Percentiles rank a stretch among this genome's conserved stretches.
Evolutionary conservation across 1,140 invertebrate genomes (phyloP).

Genomic region (Aphelinus atriplicis): DNA sequence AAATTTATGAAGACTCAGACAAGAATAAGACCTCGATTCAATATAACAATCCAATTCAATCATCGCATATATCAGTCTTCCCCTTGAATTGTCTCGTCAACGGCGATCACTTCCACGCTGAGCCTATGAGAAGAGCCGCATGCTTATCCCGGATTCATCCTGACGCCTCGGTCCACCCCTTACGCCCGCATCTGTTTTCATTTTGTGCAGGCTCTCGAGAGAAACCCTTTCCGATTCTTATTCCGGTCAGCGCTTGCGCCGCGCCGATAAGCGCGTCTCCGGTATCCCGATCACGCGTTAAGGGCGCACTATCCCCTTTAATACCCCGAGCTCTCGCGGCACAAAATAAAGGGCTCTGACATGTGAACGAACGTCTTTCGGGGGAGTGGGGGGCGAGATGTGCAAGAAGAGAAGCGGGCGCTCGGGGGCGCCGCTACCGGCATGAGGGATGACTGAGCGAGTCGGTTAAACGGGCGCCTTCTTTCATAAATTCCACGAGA

Average conservation of each 20-base stretch:
- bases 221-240: conserved; percentile 18
- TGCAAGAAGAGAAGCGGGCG: conserved; percentile 35
- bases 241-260: conserved; percentile 40
- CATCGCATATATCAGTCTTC: too few relatives aligned
- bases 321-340: conserved; percentile 55
- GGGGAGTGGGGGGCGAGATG: conserved; percentile 43
- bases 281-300: conserved; percentile 63
- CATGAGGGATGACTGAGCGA: conserved; percentile 65
- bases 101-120: too few relatives aligned
- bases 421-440: conserved; percentile 56
- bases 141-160: background rate
- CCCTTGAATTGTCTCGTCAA: too few relatives aligned
- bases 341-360: conserved; percentile 66
- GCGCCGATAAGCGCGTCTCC: conserved; percentile 55
- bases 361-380: conserved; percentile 52
- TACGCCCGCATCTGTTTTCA: conserved; percentile 13
- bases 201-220: conserved; percentile 4
- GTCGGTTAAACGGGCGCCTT: conserved; percentile 66
- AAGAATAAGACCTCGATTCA: too few relatives aligned
- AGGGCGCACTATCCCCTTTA: conserved; percentile 63
- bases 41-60: too few relatives aligned
- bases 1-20: too few relatives aligned
- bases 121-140: too few relatives aligned
- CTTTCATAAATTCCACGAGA: conserved; percentile 65
- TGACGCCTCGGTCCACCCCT: background rate